Percentiles rank a stretch among this genome's conserved stretches.
phyloP scores from a whole-genome alignment of 2,797 vertebrate species.

The Dendrocincla tyrannina region DNA sequence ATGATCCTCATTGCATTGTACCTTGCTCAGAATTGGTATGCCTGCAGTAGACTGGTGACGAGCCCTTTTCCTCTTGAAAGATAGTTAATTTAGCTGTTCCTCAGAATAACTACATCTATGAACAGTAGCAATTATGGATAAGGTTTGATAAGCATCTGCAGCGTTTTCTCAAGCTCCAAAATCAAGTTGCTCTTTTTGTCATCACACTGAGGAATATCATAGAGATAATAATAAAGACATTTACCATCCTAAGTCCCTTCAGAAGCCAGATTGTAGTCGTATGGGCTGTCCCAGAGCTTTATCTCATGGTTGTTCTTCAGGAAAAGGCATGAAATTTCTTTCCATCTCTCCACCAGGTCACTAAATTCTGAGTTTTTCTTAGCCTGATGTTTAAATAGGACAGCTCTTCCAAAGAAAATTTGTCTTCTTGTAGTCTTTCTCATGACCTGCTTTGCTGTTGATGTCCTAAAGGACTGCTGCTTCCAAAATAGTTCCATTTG shows the following conservation, averaged over 20 bases:
- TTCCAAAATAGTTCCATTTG: not conserved
- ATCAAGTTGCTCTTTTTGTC: not conserved
- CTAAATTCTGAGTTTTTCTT: not conserved
- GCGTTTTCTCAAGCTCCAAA: not conserved
- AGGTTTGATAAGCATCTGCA: not conserved
- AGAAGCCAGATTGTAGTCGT: not conserved
- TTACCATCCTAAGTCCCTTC: not conserved
- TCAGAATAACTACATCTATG: not conserved
- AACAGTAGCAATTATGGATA: not conserved
- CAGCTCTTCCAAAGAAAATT: not conserved
- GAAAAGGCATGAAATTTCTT: not conserved
- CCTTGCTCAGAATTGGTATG: not conserved
- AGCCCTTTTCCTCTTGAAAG: not conserved
- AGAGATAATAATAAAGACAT: not conserved
- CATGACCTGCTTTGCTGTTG: not conserved
- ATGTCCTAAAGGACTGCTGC: not conserved
- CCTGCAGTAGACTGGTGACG: not conserved
- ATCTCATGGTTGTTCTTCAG: not conserved
- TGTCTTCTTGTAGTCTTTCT: not conserved
- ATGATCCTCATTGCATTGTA: not conserved
- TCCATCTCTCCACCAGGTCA: not conserved
- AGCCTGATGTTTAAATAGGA: not conserved
- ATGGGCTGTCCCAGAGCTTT: not conserved
- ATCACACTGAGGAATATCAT: not conserved
- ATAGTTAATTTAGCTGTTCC: not conserved